Evolutionary conservation across 2,888 invertebrate species (phyloP).

Genomic region (Argyresthia albistria): DNA sequence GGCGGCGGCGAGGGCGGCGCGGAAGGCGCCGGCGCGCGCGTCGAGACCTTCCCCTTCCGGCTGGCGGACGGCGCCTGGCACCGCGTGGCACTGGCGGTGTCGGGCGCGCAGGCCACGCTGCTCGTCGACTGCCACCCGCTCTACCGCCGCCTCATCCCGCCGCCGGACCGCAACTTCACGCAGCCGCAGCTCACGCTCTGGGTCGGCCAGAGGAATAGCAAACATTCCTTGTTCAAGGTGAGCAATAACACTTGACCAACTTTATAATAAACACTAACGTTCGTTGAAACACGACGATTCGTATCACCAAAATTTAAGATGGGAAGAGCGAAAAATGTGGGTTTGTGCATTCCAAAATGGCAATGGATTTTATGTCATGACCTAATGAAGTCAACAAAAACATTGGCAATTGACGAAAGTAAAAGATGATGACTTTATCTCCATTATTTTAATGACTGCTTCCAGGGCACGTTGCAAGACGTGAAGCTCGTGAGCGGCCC

Average conservation of each 20-base stretch:
- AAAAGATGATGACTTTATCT: too few species aligned
- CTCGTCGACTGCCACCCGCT: slow-evolving; percentile 90
- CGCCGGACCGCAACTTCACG: slow-evolving; percentile 84
- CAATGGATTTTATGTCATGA: too few species aligned
- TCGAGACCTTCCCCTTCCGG: slow-evolving; percentile 90
- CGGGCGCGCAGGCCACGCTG: slow-evolving; percentile 86
- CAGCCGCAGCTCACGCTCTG: slow-evolving; percentile 83
- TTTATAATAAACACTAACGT: background rate
- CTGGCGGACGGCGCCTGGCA: slow-evolving; percentile 93
- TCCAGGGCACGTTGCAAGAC: slow-evolving; percentile 90
- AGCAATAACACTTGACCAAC: slow-evolving; percentile 10
- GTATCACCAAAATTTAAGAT: background rate
- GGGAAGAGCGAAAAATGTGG: too few species aligned
- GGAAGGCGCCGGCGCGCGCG: slow-evolving; percentile 71
- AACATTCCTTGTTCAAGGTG: slow-evolving; percentile 92
- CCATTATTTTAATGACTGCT: slow-evolving; percentile 9
- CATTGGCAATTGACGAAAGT: too few species aligned
- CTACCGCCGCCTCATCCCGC: slow-evolving; percentile 84
- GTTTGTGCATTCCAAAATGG: too few species aligned
- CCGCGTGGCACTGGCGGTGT: slow-evolving; percentile 86
- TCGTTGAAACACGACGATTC: too few species aligned
- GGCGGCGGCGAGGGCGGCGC: slow-evolving; percentile 24
- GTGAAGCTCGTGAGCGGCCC: slow-evolving; percentile 88
- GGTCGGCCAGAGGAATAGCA: slow-evolving; percentile 90
- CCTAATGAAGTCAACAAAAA: too few species aligned